Evolutionary conservation across 2,797 vertebrate species (phyloP), one percentile per base, ranked within the genome.

Genomic region (Sphenodon punctatus): DNA sequence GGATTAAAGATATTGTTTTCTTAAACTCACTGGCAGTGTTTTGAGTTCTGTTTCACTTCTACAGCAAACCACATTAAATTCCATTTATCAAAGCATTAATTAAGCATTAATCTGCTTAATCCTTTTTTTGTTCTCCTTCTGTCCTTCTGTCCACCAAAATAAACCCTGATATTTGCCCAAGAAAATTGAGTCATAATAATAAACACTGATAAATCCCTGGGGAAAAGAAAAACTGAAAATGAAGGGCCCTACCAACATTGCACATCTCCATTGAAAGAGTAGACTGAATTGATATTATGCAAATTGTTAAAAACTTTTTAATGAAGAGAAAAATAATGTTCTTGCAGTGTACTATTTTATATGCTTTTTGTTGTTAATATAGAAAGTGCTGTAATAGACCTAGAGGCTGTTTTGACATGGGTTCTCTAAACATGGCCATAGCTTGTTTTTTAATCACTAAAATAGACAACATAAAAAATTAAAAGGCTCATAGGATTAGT

Each of bases 261-360:
- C 10, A 1, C 17, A 15, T 42, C 2, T 0, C 0, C n/a, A 36
- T 34, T 68, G 64, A 53, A 32, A 15, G n/a, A 36, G 32, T 8
- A 46, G 20, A 3, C 36, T 61, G 34, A 17, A 8, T 16, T 55
- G 13, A 20, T 53, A 22, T 58, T 1, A 0, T 5, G 41, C 34
- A 63, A n/a, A 71, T 55, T 32, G 14, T 4, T 56, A 60, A 65
- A 27, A 41, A 46, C 61, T 1, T 1, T 60, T 9, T 78, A 67
- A 61, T 67, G 32, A 58, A 61, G 23, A 0, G 0, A 55, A 27
- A 32, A 27, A 55, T 53, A 20, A 32, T 51, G 48, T 27, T 48
- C 25, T 51, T 51, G 48, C 27, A 51, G 51, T 51, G 14, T 25
- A 51, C 7, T 32, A 55, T 27, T 19, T 55, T 30, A 30, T 55